Evolutionary conservation across 2,888 invertebrate genomes (phyloP), one percentile per base, ranked within the genome.

Genomic region (Volucella inflata): DNA sequence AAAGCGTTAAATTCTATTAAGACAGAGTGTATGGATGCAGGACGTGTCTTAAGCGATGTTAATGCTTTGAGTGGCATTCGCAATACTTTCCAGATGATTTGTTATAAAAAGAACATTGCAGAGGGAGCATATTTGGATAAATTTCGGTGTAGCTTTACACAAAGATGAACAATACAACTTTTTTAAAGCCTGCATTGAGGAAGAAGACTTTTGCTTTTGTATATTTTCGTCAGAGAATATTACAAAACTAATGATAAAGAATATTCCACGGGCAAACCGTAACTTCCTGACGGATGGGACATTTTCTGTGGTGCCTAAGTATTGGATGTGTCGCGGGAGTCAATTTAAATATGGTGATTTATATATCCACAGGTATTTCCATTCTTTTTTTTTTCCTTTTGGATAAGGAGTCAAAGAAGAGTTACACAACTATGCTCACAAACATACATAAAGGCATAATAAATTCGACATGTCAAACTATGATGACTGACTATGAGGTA

Each of bases 41-140:
- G 53, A 21, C 53, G 53, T 30, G 53, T 53, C 30, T 53, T 53
- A 30, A 53, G 53, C 21, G 53, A 53, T 53, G 12, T 53, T 30
- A 53, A 53, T 30, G 30, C 53, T 11, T 30, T 53, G 14, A 53
- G 30, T 30, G 53, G 53, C 12, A 53, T 53, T 53, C 53, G 53
- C 17, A 53, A 30, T 53, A 53, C 30, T 0, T 53, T 21, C 21
- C 53, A 53, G 21, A 30, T 12, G 30, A 12, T 53, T 53, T 53
- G 21, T 21, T 21, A n/a, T n/a, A n/a, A n/a, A n/a, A n/a, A n/a
- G n/a, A n/a, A n/a, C n/a, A n/a, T n/a, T n/a, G n/a, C 21, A 21
- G 21, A 21, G 2, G 1, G 42, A 42, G 42, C 4, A 42, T 42
- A 11, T 42, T 42, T 42, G 42, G 42, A 42, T 2, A 11, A 21